Evolutionary conservation across 2,888 invertebrate species (phyloP), one percentile per base, ranked within the genome.

Genomic region (Coecobrya sp.): DNA sequence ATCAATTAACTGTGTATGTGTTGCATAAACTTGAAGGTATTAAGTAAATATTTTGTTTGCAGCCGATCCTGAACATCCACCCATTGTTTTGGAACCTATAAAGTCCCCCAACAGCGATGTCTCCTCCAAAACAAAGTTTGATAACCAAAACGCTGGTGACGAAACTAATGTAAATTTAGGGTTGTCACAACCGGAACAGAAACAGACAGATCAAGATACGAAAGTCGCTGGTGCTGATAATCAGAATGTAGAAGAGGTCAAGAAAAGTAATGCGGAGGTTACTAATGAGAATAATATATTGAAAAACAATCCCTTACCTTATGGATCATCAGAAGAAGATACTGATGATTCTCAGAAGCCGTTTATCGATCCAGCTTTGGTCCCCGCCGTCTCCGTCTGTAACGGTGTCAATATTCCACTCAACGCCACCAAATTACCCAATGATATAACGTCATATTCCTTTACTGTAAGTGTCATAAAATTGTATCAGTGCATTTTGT

Each of bases 361-460:
- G 19, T 86, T 76, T 76, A n/a, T 22, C 0, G 92, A 89, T 59
- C 89, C 88, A 13, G 85, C 65, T 25, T 10, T 91, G 8, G 36
- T n/a, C n/a, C n/a, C n/a, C n/a, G n/a, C n/a, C n/a, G n/a, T n/a
- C n/a, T n/a, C n/a, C n/a, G n/a, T 36, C 0, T 92, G 87, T 27
- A 27, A 25, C 7, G 92, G 86, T 13, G 68, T 59, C 1, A 89
- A 45, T 45, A 49, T 93, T 10, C 90, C 90, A 11, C 27, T 93
- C 42, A 91, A 89, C 68, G 42, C 42, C n/a, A 93, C 92, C 11
- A 19, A 4, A 2, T 27, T 91, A 19, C 36, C 92, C 2, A 89
- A 49, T 65, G 93, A 93, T 25, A 45, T 65, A 2, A 42, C 68
- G 16, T 93, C 93, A 5, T 94, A 93, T 91, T 94, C 94, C 0